phyloP scores from a whole-genome alignment of 2,888 invertebrate species.

The Eucera pruinosa region DNA sequence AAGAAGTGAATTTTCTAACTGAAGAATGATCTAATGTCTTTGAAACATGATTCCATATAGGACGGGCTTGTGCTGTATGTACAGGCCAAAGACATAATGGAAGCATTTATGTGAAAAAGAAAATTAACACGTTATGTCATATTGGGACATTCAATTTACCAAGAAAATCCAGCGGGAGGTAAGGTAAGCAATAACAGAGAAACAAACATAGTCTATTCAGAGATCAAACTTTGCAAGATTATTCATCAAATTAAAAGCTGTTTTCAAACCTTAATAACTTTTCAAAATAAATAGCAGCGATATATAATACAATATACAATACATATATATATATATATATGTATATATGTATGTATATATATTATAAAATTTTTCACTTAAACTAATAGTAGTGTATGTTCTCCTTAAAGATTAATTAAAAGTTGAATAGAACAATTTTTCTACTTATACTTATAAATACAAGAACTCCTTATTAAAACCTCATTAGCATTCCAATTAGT shows the following conservation, averaged over 20 bases:
- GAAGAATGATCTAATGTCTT: constrained; percentile 74
- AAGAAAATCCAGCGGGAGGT: constrained; percentile 84
- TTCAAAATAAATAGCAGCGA: constrained; percentile 40
- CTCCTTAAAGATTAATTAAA: constrained; percentile 29
- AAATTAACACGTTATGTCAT: constrained; percentile 74
- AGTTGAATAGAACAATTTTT: constrained; percentile 25
- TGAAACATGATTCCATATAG: constrained; percentile 82
- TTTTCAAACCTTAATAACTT: constrained; percentile 46
- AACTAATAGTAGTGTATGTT: constrained; percentile 9
- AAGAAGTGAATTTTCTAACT: constrained; percentile 49
- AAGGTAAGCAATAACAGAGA: constrained; percentile 84
- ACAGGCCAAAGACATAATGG: constrained; percentile 62
- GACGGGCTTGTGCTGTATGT: constrained; percentile 80
- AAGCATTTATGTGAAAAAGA: constrained; percentile 64
- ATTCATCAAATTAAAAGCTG: constrained; percentile 62
- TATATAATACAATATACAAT: constrained; percentile 30
- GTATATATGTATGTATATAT: neutral
- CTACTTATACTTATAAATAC: constrained; percentile 18
- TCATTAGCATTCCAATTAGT: constrained; percentile 12
- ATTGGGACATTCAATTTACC: constrained; percentile 84
- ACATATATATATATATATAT: neutral
- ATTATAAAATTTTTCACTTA: constrained; percentile 31
- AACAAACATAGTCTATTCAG: constrained; percentile 83
- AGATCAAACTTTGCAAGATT: constrained; percentile 75
- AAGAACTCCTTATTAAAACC: neutral